phyloP scores from a whole-genome alignment of 2,888 invertebrate genomes.

The Neoitamus cyanurus region DNA sequence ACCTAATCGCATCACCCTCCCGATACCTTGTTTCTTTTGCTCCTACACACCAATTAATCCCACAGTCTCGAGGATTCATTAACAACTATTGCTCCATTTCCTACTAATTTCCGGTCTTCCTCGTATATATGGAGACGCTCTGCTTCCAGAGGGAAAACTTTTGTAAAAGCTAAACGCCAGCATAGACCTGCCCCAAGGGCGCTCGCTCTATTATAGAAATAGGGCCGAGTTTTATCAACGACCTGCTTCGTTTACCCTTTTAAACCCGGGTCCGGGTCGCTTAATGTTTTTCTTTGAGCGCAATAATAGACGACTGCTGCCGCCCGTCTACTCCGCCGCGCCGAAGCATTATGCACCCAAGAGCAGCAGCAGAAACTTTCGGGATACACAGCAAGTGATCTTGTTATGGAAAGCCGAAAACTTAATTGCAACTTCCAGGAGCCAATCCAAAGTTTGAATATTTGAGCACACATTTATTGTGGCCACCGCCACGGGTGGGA shows the following conservation, averaged over 20 bases:
- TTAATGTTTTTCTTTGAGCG: not conserved
- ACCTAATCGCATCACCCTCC: not conserved
- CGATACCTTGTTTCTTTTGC: not conserved
- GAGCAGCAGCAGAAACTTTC: too few species aligned
- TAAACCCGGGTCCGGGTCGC: not conserved
- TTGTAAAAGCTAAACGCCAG: constrained; percentile 22
- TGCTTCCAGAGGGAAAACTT: not conserved
- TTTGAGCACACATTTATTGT: not conserved
- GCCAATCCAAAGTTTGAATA: not conserved
- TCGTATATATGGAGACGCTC: not conserved
- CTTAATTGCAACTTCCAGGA: not conserved
- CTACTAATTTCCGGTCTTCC: constrained; percentile 9
- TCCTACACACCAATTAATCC: constrained; percentile 9
- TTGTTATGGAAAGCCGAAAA: not conserved
- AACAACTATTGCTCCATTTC: constrained; percentile 32
- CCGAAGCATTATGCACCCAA: too few species aligned
- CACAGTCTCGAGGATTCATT: constrained; percentile 19
- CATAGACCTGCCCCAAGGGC: not conserved
- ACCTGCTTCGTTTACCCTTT: not conserved
- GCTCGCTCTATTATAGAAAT: not conserved
- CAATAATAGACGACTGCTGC: too few species aligned
- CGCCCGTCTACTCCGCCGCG: too few species aligned
- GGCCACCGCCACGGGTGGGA: not conserved
- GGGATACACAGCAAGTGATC: not conserved
- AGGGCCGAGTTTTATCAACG: not conserved